Conservation (phyloP, 2,113 vertebrate species). For the Calidris pugnax region DNA sequence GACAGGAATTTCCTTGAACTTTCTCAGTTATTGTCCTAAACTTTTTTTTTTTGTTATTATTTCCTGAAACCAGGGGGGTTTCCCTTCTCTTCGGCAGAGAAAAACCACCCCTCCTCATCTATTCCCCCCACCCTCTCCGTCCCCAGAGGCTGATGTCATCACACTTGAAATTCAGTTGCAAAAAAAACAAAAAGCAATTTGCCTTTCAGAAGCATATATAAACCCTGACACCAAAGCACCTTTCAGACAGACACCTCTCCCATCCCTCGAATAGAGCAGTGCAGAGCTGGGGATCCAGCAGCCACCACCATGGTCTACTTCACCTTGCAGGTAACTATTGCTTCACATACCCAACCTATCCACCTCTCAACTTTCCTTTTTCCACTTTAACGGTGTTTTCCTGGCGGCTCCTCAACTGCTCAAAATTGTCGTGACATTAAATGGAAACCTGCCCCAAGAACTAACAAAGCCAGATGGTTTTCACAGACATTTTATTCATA, state of each 20-base stretch:
- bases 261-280: not conserved
- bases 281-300: not conserved
- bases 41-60: not conserved
- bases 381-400: not conserved
- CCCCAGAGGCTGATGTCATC: conserved; percentile 63
- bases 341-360: not conserved
- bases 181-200: conserved; percentile 43
- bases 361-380: not conserved
- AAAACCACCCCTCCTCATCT: conserved; percentile 5
- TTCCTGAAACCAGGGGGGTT: not conserved
- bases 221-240: conserved; percentile 39
- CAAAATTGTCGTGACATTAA: not conserved
- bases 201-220: conserved; percentile 63
- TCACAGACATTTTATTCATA: not conserved
- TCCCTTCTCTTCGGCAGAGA: not conserved
- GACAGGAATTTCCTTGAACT: conserved; percentile 31
- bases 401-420: accelerated
- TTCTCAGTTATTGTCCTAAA: conserved; percentile 12
- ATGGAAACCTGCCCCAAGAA: not conserved
- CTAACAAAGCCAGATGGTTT: not conserved
- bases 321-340: conserved; percentile 51
- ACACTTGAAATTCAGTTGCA: conserved; percentile 37
- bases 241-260: conserved; percentile 37
- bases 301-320: conserved; percentile 56
- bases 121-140: conserved; percentile 46